These are phyloP conservation scores for Calliopum simillimum DNA, from an alignment of 2,888 invertebrate genomes.

Conservation along the genomic window DNA sequence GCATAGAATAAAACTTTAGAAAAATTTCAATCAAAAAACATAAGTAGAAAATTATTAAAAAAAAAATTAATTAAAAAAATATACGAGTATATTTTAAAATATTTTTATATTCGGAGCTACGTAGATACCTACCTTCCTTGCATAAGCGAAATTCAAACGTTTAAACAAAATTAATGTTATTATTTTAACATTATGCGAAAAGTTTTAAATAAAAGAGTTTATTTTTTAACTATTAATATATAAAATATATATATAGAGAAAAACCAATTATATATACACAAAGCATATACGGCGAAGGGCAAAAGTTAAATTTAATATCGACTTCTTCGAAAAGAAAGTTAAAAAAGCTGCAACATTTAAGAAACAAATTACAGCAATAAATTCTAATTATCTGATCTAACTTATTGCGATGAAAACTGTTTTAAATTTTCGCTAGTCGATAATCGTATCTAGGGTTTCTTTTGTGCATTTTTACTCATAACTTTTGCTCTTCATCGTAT, in stretches of 20 bases:
- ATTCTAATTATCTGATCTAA: too few species aligned
- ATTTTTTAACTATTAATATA: neutral
- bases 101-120: conserved; percentile 64
- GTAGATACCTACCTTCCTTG: conserved; percentile 65
- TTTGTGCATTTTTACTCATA: too few species aligned
- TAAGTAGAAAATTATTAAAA: conserved; percentile 37
- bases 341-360: too few species aligned
- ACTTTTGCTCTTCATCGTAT: too few species aligned
- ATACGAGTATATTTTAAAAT: conserved; percentile 42
- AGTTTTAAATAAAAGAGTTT: too few species aligned
- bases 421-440: too few species aligned
- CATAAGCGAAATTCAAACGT: conserved; percentile 46
- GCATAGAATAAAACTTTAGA: neutral
- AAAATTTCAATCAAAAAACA: neutral
- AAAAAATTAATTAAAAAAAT: conserved; percentile 42
- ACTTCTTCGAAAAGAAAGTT: too few species aligned
- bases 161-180: neutral
- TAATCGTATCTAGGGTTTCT: too few species aligned
- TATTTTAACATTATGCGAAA: neutral
- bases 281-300: neutral
- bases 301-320: too few species aligned
- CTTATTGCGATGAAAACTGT: too few species aligned
- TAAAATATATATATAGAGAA: neutral
- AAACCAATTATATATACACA: neutral
- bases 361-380: too few species aligned